Percentiles rank a stretch among this genome's conserved stretches.
Evolutionary conservation across 2,113 vertebrate genomes (phyloP).

Genomic region (Eolophus roseicapilla): DNA sequence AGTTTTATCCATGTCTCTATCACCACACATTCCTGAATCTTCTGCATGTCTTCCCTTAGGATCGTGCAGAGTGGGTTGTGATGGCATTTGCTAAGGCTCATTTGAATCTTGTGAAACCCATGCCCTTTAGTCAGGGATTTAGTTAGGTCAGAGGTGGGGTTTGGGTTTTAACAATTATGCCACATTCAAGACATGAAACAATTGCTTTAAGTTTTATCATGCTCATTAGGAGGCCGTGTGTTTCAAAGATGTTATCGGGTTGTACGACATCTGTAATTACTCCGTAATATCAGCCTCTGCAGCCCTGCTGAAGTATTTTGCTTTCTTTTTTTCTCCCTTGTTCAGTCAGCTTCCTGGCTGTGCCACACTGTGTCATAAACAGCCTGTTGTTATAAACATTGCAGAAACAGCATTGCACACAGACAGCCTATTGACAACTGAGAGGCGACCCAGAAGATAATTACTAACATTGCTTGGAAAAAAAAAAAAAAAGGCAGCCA

Average conservation of each 20-base stretch:
- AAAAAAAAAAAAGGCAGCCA: background rate
- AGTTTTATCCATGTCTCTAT: background rate
- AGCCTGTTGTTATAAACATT: conserved; percentile 43
- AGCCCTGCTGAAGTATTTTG: background rate
- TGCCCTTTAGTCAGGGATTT: background rate
- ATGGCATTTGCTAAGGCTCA: background rate
- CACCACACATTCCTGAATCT: fast-evolving
- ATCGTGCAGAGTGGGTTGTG: background rate
- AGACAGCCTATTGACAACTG: conserved; percentile 30
- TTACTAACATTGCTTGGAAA: background rate
- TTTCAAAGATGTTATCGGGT: background rate
- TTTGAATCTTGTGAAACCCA: background rate
- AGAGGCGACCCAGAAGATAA: conserved; percentile 31
- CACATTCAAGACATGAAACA: background rate
- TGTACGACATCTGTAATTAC: conserved; percentile 26
- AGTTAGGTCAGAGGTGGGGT: background rate
- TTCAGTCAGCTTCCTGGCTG: background rate
- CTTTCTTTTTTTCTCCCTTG: background rate
- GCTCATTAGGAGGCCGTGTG: conserved; percentile 7
- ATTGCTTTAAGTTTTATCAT: background rate
- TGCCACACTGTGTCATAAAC: conserved; percentile 16
- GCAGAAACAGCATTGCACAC: background rate
- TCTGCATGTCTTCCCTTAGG: background rate
- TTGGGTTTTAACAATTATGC: background rate
- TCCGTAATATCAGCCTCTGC: background rate